phyloP scores from a whole-genome alignment of 2,888 invertebrate species.

The Drepana falcataria region DNA sequence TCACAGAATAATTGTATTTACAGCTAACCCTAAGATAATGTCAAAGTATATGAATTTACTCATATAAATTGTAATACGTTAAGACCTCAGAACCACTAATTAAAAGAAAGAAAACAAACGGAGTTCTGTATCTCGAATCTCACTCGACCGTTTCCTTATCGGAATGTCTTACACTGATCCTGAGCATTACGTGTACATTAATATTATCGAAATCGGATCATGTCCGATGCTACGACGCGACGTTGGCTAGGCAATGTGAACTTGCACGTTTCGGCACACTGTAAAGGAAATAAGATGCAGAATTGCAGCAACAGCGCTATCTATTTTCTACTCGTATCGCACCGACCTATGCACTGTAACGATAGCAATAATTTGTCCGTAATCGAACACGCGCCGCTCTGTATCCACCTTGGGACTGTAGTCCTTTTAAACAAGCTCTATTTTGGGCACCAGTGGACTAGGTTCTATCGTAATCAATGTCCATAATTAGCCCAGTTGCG shows the following conservation, averaged over 20 bases:
- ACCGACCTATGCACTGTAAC: conserved; percentile 59
- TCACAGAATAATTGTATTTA: too few species aligned
- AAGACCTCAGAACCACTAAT: too few species aligned
- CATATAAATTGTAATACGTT: too few species aligned
- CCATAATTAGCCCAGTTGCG: conserved; percentile 54
- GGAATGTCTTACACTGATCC: too few species aligned
- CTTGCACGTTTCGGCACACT: conserved; percentile 12
- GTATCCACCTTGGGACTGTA: conserved; percentile 69
- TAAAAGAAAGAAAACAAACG: too few species aligned
- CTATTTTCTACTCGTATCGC: conserved; percentile 44
- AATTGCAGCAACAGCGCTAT: conserved; percentile 53
- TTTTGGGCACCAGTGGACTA: conserved; percentile 65
- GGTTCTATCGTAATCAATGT: conserved; percentile 60
- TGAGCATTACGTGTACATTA: too few species aligned
- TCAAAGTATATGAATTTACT: too few species aligned
- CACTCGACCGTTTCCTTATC: too few species aligned
- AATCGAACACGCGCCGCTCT: conserved; percentile 69
- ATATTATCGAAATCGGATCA: too few species aligned
- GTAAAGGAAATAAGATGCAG: conserved; percentile 42
- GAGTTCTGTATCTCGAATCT: too few species aligned
- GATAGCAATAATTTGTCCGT: conserved; percentile 74
- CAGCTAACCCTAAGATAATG: too few species aligned
- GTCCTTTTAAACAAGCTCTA: conserved; percentile 66
- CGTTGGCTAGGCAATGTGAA: neutral
- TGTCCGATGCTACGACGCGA: neutral